Evolutionary conservation across 2,888 invertebrate species (phyloP), one percentile per base, ranked within the genome.

Genomic region (Agriopis leucophaearia): DNA sequence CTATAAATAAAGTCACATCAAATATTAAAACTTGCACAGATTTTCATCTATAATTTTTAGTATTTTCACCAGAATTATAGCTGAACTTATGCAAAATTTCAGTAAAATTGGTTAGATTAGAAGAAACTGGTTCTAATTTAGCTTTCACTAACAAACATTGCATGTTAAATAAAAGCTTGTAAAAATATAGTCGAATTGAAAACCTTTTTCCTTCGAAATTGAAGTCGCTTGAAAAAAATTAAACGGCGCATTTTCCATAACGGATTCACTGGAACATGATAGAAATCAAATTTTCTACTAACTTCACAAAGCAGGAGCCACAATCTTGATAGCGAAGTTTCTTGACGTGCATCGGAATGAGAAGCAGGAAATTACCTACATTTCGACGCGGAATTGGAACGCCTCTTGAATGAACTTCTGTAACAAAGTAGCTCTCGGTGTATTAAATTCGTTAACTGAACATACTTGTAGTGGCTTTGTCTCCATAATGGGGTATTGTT

Each of bases 401-500:
- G 69, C 71, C 68, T 68, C 55, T 65, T 60, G 50, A 71, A 66
- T 59, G 64, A 66, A 56, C 58, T 64, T 66, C 63, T 64, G 18
- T 66, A 65, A 64, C 72, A 51, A 66, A 64, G 10, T 69, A 63
- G 35, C 56, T 27, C 12, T 27, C n/a, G 0, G 50, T 50, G 18
- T 55, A 55, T 55, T 68, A 51, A 64, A 58, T 73, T 70, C 75
- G 75, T 66, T 58, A 73, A 75, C 75, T 62, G 56, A 71, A 74
- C 27, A 27, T 45, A 15, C 35, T 45, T 4, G 81, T 80, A 79
- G 38, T 7, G 35, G 82, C 85, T 85, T 88, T 88, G 89, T 86
- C 77, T 83, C 76, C 78, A 62, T 88, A 88, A 89, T 90, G 81
- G 86, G 74, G 81, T 77, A 89, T 90, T 92, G 90, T 92, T 80